Percentiles rank a stretch among this genome's conserved stretches.
phyloP scores from a whole-genome alignment of 1,140 invertebrate species.

The Stratiolaelaps scimitus region DNA sequence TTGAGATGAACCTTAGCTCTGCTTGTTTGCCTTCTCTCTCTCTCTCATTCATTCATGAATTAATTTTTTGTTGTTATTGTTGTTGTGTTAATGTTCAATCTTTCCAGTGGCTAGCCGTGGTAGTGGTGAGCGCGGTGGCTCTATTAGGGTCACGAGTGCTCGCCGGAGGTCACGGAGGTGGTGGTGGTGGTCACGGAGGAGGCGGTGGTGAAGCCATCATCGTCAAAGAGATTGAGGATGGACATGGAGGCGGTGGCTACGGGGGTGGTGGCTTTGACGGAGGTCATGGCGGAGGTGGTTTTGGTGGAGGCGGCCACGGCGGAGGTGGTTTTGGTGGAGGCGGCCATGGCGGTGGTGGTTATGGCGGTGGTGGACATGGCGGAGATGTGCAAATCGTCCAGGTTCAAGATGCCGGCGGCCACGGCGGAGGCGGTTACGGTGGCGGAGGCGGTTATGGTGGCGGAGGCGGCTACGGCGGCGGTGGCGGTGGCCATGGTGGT shows the following conservation, averaged over 20 bases:
- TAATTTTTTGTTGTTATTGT: too few species aligned
- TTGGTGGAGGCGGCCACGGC: not conserved
- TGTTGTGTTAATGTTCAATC: not conserved
- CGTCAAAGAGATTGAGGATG: conserved; percentile 4
- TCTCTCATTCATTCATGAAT: too few species aligned
- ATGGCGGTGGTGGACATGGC: not conserved
- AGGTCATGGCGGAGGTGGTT: not conserved
- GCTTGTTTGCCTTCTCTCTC: too few species aligned
- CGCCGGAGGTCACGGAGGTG: conserved; percentile 13
- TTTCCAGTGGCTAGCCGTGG: conserved; percentile 17
- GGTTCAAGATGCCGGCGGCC: not conserved
- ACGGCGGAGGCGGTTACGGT: not conserved
- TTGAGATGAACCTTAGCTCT: too few species aligned
- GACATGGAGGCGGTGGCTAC: conserved; percentile 20
- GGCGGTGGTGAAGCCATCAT: conserved; percentile 17
- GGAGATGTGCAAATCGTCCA: conserved; percentile 20
- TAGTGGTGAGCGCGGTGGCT: conserved; percentile 13
- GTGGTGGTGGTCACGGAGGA: not conserved
- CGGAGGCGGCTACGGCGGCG: not conserved
- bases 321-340: not conserved
- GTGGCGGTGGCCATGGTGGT: not conserved
- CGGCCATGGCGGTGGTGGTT: not conserved
- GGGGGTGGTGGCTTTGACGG: not conserved
- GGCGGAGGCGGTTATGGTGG: not conserved
- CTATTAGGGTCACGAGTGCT: conserved; percentile 9